phyloP scores from a whole-genome alignment of 2,888 invertebrate species.

The Heteropelma amictum region DNA sequence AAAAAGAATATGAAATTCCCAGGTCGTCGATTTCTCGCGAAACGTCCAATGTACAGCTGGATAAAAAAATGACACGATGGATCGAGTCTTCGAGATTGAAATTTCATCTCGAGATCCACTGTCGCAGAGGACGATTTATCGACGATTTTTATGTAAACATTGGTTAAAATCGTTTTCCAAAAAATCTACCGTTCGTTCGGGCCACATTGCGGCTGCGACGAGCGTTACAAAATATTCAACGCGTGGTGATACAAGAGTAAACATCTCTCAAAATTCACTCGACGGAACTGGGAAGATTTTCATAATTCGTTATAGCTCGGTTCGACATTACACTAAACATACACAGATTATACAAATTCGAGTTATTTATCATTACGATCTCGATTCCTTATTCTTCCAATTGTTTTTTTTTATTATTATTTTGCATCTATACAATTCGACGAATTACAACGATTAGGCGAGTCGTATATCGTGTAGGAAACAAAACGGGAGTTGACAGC shows the following conservation, averaged over 20 bases:
- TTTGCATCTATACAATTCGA: conserved; percentile 44
- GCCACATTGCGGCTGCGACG: background rate
- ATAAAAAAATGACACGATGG: no score
- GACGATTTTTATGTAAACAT: background rate
- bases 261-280: background rate
- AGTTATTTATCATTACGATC: no score
- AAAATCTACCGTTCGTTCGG: background rate
- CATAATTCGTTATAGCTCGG: background rate
- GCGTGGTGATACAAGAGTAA: background rate
- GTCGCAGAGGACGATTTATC: no score
- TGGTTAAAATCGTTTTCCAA: background rate
- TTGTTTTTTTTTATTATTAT: conserved; percentile 8
- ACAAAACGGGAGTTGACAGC: conserved; percentile 16
- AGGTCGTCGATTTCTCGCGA: no score
- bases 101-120: no score
- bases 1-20: no score
- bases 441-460: conserved; percentile 45
- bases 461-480: conserved; percentile 18
- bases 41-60: no score
- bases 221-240: background rate
- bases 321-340: background rate
- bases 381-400: no score
- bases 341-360: no score
- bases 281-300: conserved; percentile 6
- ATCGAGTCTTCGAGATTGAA: no score